These are phyloP conservation scores for Masticophis lateralis DNA, from an alignment of 2,797 vertebrate genomes.

Conservation along the genomic window DNA sequence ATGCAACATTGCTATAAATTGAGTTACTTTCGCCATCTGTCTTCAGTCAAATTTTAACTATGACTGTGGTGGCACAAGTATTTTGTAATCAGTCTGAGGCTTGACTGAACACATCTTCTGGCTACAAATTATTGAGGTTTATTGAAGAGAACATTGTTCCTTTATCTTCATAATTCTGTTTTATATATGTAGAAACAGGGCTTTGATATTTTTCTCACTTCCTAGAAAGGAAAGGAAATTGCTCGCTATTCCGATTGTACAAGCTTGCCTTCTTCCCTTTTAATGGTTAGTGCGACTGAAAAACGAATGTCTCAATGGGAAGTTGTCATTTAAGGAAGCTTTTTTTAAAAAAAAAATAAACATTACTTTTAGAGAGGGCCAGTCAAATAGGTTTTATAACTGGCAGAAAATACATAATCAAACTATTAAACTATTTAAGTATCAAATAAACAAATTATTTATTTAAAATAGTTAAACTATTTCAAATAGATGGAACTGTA, in stretches of 20 bases:
- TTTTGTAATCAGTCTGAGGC: background rate
- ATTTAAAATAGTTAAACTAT: background rate
- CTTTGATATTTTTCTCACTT: background rate
- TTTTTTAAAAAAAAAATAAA: background rate
- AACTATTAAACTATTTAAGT: too few relatives aligned
- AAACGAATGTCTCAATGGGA: background rate
- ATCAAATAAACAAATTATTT: too few relatives aligned
- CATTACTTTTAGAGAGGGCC: background rate
- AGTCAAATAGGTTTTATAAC: background rate
- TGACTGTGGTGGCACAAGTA: background rate
- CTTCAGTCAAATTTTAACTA: background rate
- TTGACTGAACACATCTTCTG: conserved; percentile 14
- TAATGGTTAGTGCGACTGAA: background rate
- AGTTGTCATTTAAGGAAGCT: background rate
- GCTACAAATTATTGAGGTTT: conserved; percentile 13
- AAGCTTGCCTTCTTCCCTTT: background rate
- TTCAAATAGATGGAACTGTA: background rate
- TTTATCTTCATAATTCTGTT: conserved; percentile 2
- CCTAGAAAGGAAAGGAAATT: background rate
- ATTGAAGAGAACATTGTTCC: background rate
- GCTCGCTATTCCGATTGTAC: background rate
- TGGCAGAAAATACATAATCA: background rate
- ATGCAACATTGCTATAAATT: background rate
- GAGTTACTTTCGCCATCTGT: background rate
- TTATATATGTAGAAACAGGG: background rate